phyloP scores from a whole-genome alignment of 35 echinoderm and acorn worm species.

The Diadema setosum region DNA sequence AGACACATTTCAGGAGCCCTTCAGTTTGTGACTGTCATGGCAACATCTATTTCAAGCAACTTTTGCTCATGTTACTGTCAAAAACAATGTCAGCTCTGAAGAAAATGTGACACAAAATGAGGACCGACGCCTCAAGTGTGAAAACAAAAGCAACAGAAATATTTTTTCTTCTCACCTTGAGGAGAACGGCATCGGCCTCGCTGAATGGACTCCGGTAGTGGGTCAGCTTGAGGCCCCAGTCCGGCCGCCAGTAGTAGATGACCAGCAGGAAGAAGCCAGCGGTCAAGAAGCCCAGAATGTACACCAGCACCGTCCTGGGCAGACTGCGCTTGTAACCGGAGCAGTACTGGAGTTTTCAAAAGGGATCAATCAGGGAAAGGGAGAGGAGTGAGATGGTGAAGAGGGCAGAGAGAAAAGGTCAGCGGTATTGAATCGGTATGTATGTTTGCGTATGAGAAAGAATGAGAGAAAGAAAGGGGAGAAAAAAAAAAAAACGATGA shows the following conservation, averaged over 20 bases:
- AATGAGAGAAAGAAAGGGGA: background rate
- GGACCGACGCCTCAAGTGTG: background rate
- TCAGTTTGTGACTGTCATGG: too few species aligned
- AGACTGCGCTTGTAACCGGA: conserved; percentile 30
- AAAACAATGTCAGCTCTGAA: background rate
- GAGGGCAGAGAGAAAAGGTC: background rate
- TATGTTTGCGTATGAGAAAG: background rate
- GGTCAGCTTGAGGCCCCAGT: conserved; percentile 64
- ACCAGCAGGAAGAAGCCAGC: conserved; percentile 48
- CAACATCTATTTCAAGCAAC: too few species aligned
- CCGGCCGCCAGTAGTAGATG: conserved; percentile 76
- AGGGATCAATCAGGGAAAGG: background rate
- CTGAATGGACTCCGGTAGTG: background rate
- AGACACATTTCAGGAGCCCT: too few species aligned
- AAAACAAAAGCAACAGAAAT: background rate
- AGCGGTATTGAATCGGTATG: background rate
- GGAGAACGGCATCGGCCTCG: conserved; percentile 39
- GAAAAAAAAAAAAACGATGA: background rate
- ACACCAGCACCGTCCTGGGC: background rate
- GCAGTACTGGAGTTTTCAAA: conserved; percentile 17
- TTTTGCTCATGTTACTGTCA: too few species aligned
- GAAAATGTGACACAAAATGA: background rate
- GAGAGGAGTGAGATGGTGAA: background rate
- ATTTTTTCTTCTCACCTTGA: conserved; percentile 44
- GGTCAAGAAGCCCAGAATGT: conserved; percentile 34